Base-by-base conservation (phyloP, 2,797 vertebrate genomes). In the Labeo calbasu region DNA sequence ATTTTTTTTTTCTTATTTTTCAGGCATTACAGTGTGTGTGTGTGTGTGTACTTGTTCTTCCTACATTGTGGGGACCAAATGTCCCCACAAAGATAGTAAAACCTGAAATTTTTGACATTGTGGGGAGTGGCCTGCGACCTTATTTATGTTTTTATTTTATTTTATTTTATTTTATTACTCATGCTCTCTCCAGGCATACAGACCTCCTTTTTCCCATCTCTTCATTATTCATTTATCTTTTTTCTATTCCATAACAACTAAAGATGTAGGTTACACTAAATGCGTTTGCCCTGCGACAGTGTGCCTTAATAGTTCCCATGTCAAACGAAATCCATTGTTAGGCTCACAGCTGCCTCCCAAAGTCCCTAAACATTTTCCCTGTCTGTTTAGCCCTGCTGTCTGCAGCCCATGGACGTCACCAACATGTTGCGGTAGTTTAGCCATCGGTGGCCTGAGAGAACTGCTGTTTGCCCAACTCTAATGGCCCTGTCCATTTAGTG, bases 401-500 rank as follows among this genome's bases (percentile, higher is more conserved):
- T 81, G 81, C 81, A 28, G 73, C 59, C 59, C 25, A 21, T 50
- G 70, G 73, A 81, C 50, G 70, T 78, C 79, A 86, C 80, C 76
- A 81, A 57, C 48, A 51, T 84, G 84, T 84, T 81, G 82, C 78
- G 40, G 61, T 57, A 69, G 77, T 85, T 86, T 66, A 87, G 61
- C 75, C 83, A 79, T 87, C 73, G 72, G 32, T 79, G 69, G 70
- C 79, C 65, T 76, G 19, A 79, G 73, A 68, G 79, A 85, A 79
- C 80, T 48, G 72, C 73, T 70, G 48, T 85, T 82, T 85, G 66
- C 75, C 57, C 57, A 55, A 78, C 85, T 73, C 71, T 75, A 86
- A 86, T 86, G 72, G 68, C 80, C 79, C 80, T 61, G 69, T 77
- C 65, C 59, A 63, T 80, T 84, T 82, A 88, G 85, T 80, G n/a